phyloP scores from a whole-genome alignment of 2,113 vertebrate genomes.

The Panthera uncia region DNA sequence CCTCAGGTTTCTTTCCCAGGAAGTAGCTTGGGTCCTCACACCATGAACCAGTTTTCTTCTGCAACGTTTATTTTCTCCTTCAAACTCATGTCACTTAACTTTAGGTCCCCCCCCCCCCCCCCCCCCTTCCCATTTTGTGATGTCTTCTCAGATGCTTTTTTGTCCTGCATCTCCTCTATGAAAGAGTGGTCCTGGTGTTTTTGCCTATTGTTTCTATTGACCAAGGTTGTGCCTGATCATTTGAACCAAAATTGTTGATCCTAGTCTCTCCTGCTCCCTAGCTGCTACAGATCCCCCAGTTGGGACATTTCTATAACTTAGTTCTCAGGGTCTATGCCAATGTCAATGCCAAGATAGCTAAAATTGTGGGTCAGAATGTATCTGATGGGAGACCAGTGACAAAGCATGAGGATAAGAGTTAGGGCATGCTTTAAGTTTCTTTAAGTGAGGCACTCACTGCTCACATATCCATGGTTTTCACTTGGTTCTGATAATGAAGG shows the following conservation, averaged over 20 bases:
- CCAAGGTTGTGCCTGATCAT: background rate
- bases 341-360: background rate
- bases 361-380: background rate
- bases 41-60: background rate
- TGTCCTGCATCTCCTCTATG: background rate
- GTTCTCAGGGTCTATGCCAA: background rate
- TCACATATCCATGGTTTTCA: background rate
- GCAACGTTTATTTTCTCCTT: background rate
- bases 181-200: background rate
- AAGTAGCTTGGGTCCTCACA: background rate
- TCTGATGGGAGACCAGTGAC: background rate
- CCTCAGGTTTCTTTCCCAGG: background rate
- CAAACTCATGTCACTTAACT: background rate
- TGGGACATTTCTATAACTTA: background rate
- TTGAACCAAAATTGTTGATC: conserved; percentile 15
- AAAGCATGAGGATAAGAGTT: conserved; percentile 2
- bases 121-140: background rate
- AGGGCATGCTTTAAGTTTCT: background rate
- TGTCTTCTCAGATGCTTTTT: background rate
- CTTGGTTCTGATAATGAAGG: background rate
- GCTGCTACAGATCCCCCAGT: background rate
- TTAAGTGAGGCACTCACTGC: background rate
- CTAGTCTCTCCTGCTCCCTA: background rate
- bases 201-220: background rate
- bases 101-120: accelerated